Evolutionary conservation across 2,888 invertebrate genomes (phyloP).

Genomic region (Subacronicta megacephala): DNA sequence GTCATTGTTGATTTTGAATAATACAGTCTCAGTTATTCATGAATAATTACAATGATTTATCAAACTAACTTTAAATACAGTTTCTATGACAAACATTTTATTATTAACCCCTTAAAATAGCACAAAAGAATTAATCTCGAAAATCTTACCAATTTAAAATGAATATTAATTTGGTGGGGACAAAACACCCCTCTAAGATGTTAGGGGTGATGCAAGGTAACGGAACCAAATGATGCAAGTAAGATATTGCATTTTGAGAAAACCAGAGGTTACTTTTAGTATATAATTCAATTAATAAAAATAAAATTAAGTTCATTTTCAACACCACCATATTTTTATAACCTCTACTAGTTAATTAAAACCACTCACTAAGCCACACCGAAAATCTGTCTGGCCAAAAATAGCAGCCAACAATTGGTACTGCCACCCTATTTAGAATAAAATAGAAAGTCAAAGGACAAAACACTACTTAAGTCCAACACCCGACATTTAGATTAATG

Average conservation of each 20-base stretch:
- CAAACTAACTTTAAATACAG: conserved; percentile 71
- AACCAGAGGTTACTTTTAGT: too few relatives aligned
- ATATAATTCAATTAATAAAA: too few relatives aligned
- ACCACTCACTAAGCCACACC: background rate
- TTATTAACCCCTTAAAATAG: conserved; percentile 76
- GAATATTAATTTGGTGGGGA: conserved; percentile 68
- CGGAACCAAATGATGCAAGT: conserved; percentile 18
- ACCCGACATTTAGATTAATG: conserved; percentile 78
- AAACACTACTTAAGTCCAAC: conserved; percentile 76
- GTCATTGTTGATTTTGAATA: conserved; percentile 43
- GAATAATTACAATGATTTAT: conserved; percentile 76
- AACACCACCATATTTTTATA: too few relatives aligned
- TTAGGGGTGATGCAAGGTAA: conserved; percentile 36
- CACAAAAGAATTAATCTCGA: conserved; percentile 82
- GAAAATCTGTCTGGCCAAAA: conserved; percentile 12
- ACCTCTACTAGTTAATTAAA: background rate
- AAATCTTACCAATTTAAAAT: conserved; percentile 73
- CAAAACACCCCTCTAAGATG: conserved; percentile 69
- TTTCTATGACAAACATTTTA: conserved; percentile 75
- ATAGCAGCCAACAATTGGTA: conserved; percentile 31
- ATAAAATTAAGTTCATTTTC: too few relatives aligned
- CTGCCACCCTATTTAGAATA: conserved; percentile 55
- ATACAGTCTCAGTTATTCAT: conserved; percentile 57
- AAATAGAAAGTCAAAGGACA: conserved; percentile 72
- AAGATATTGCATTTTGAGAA: too few relatives aligned